Evolutionary conservation across 2,113 vertebrate species (phyloP).

Genomic region (Paracanthobrama guichenoti): DNA sequence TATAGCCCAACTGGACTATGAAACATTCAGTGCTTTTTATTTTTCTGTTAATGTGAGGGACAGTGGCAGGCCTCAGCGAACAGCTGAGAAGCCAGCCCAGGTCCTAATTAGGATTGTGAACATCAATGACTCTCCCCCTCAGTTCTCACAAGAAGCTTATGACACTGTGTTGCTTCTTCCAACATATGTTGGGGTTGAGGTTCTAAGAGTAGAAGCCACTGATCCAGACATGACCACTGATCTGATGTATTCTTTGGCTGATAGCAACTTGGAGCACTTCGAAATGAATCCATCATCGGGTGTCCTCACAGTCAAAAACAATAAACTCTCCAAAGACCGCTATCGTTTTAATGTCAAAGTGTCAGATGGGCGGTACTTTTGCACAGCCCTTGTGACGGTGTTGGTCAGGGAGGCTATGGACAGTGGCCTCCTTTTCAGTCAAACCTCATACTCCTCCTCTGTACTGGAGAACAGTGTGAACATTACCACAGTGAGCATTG

Average conservation of each 20-base stretch:
- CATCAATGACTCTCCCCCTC: constrained; percentile 93
- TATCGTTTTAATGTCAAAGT: constrained; percentile 88
- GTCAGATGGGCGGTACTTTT: constrained; percentile 91
- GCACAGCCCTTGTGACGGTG: constrained; percentile 83
- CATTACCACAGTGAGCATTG: constrained; percentile 82
- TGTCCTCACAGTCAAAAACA: constrained; percentile 85
- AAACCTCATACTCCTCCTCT: constrained; percentile 82
- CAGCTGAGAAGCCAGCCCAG: constrained; percentile 86
- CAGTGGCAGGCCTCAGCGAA: constrained; percentile 86
- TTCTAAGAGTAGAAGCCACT: constrained; percentile 85
- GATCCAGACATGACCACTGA: constrained; percentile 85
- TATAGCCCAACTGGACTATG: constrained; percentile 89
- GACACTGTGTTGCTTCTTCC: constrained; percentile 90
- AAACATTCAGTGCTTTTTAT: constrained; percentile 85
- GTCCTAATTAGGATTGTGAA: constrained; percentile 90
- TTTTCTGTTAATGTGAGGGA: constrained; percentile 92
- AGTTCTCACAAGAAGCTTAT: constrained; percentile 88
- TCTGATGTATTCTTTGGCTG: constrained; percentile 84
- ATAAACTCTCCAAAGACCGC: constrained; percentile 85
- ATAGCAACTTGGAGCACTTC: constrained; percentile 84
- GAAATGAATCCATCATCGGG: constrained; percentile 84
- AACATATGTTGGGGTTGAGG: constrained; percentile 88
- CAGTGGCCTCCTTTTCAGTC: constrained; percentile 88
- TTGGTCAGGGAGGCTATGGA: constrained; percentile 88
- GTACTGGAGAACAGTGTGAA: constrained; percentile 87